Evolutionary conservation across 1,140 invertebrate species (phyloP), one percentile per base, ranked within the genome.

Genomic region (Drosophila sp.): DNA sequence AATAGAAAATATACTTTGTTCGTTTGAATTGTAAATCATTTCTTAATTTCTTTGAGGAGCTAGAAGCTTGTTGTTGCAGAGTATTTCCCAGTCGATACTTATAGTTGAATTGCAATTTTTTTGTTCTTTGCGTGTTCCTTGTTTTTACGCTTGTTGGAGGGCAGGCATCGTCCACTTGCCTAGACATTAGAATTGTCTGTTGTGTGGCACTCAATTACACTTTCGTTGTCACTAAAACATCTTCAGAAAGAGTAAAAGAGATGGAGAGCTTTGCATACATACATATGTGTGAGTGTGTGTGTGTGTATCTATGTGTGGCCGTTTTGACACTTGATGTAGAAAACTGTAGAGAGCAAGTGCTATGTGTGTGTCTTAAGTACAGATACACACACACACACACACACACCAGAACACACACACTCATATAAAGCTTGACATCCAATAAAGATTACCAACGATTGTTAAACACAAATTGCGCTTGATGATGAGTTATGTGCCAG

Each of bases 371-470:
- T 79, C 79, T 81, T 76, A 72, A 71, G 79, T 77, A 58, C 30
- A 47, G 44, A 72, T 47, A 57, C 35, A 33, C 40, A 8, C 40
- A 63, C 38, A 63, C 40, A 60, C 10, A 25, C 23, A 25, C 44
- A 41, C 41, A 33, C 5, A 33, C 32, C 3, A 33, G 32, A 3
- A 33, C 11, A 38, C 10, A 67, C 55, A 54, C n/a, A 60, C 61
- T 54, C 54, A 56, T 54, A 44, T 41, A 58, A 32, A 65, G 75
- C 82, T 76, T 79, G 82, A 86, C 82, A 86, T 87, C 83, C 83
- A 87, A 86, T 86, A 87, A 86, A 86, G 83, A 86, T 86, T 87
- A 87, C 79, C 79, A 76, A 86, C 79, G 83, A 86, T 86, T 87
- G 83, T 86, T 86, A 86, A 87, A 87, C 83, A 87, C 83, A 86